Evolutionary conservation across 2,797 vertebrate genomes (phyloP), one percentile per base, ranked within the genome.

Genomic region (Tarsius wallacei): DNA sequence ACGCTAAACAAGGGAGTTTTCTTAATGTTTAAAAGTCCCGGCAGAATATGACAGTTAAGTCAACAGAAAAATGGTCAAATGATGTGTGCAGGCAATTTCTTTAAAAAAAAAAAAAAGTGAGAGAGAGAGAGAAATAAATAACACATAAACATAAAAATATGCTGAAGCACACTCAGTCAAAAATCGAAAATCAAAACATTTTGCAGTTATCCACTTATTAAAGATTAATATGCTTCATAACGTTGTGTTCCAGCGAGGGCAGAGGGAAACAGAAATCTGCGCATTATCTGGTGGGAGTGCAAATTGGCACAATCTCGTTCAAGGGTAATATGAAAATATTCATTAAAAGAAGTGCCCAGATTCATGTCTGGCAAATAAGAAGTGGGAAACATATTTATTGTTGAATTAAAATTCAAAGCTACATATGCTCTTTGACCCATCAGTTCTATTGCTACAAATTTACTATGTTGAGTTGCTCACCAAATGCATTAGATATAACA

Each of bases 371-470:
- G 55, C 11, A 91, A 74, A 61, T 15, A 85, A 64, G n/a, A 74
- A 76, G 36, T n/a, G 9, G 47, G 70, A 87, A 73, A 55, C 53
- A 57, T n/a, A 73, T 22, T 64, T 80, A 88, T 28, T 64, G 15
- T 59, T 92, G 31, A 90, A 73, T 64, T 90, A 90, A 93, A 66
- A 95, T 68, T 84, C 49, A 74, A 87, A 78, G 21, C 12, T 78
- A 2, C 24, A 68, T 66, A 55, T 71, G 24, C 9, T 26, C 28
- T 83, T 80, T 90, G 53, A 80, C 26, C 24, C 16, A 80, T 28
- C 12, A 77, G 86, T 42, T 82, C 31, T 19, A 28, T 42, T 74
- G 77, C 49, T 66, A 36, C 28, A 55, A 15, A 55, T 87, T 78
- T 63, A 33, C 14, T 53, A 15, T 4, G 2, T 49, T 81, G 13